Conservation (phyloP, 2,113 vertebrate genomes). For the Chaetops frenatus region DNA sequence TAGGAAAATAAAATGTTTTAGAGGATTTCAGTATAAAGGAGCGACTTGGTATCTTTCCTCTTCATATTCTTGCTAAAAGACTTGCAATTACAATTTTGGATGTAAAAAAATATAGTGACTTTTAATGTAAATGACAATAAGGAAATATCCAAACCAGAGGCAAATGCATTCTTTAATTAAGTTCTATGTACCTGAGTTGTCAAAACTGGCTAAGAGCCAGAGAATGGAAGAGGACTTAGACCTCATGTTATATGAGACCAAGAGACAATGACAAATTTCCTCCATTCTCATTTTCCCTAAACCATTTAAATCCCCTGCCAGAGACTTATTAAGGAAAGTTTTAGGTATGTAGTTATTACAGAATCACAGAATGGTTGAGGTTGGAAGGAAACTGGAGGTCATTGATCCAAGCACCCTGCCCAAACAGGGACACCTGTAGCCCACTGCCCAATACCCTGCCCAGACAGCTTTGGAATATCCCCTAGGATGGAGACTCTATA, state of each 20-base stretch:
- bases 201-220: background rate
- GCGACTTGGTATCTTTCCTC: background rate
- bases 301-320: background rate
- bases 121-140: background rate
- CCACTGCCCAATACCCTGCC: background rate
- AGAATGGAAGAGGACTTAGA: background rate
- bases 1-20: fast-evolving
- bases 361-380: background rate
- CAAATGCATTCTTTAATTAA: background rate
- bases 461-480: background rate
- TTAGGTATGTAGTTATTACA: background rate
- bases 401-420: fast-evolving
- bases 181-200: background rate
- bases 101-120: background rate
- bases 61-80: background rate
- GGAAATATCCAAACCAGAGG: background rate
- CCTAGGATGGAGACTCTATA: background rate
- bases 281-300: background rate
- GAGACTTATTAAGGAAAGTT: background rate
- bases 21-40: background rate
- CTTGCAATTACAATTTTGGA: background rate
- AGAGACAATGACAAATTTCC: background rate
- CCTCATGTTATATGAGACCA: background rate
- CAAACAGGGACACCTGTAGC: background rate
- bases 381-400: background rate